Conservation (phyloP, 2,113 vertebrate species). For the Triplophysa tibetana region DNA sequence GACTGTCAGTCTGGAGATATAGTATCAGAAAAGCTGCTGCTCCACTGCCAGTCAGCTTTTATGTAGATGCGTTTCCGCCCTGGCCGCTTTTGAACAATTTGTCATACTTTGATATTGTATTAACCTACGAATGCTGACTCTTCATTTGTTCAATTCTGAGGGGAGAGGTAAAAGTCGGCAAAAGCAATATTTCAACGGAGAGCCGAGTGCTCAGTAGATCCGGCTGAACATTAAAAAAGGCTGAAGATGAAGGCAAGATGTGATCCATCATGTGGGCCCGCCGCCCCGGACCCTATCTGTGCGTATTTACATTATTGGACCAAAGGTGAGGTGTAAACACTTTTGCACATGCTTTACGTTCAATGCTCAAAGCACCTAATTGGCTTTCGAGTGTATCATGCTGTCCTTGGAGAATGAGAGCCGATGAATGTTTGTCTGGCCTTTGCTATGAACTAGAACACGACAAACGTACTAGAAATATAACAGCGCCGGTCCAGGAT, state of each 20-base stretch:
- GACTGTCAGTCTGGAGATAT: constrained; percentile 27
- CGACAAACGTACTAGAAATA: background rate
- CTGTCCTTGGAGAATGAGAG: constrained; percentile 59
- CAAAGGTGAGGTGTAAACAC: constrained; percentile 56
- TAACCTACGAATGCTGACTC: constrained; percentile 36
- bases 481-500: background rate
- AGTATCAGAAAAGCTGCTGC: constrained; percentile 25
- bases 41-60: constrained; percentile 43
- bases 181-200: constrained; percentile 29
- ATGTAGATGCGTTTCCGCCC: constrained; percentile 40
- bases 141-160: constrained; percentile 30
- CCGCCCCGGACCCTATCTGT: constrained; percentile 57
- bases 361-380: constrained; percentile 61
- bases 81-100: constrained; percentile 46
- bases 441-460: background rate
- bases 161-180: background rate
- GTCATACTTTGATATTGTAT: constrained; percentile 42
- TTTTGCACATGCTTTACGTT: constrained; percentile 65
- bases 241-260: constrained; percentile 13
- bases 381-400: constrained; percentile 61
- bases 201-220: background rate
- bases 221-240: background rate
- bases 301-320: constrained; percentile 63
- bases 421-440: constrained; percentile 53
- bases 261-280: constrained; percentile 62